A percentile compares a stretch with the other conserved stretches of the same genome.
Conservation (phyloP, 2,113 vertebrate genomes). For the Macquaria ambigua region DNA sequence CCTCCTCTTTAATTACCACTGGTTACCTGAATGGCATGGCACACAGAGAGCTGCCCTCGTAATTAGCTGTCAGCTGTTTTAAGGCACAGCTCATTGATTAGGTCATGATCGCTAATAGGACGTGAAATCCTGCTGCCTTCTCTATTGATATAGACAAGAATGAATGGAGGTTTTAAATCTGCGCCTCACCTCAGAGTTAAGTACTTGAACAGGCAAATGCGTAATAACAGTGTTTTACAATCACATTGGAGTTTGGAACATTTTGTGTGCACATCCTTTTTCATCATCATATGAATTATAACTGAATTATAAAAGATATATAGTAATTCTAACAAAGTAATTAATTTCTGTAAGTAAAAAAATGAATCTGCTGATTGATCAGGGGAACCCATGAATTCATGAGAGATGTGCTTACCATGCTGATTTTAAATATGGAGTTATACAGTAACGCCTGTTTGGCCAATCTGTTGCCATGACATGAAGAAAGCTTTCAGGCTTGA, state of each 20-base stretch:
- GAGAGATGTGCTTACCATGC: constrained; percentile 14
- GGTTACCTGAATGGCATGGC: constrained; percentile 79
- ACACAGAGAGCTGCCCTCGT: constrained; percentile 66
- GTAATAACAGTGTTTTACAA: constrained; percentile 23
- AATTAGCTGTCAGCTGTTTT: constrained; percentile 86
- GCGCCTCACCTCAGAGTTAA: not conserved
- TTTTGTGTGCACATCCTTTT: not conserved
- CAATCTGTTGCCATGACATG: constrained; percentile 8
- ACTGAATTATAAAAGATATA: not conserved
- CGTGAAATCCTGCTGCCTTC: constrained; percentile 72
- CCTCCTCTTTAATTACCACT: constrained; percentile 82
- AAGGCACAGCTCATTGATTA: constrained; percentile 84
- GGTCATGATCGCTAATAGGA: constrained; percentile 82
- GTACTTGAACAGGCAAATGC: constrained; percentile 15
- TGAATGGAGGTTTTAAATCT: constrained; percentile 56
- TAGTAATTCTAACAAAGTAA: not conserved
- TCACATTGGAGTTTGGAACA: constrained; percentile 3
- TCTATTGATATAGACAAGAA: constrained; percentile 66
- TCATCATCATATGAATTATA: not conserved
- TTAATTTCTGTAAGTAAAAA: not conserved
- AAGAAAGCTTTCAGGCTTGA: constrained; percentile 2
- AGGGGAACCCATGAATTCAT: not conserved
- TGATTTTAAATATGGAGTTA: constrained; percentile 34
- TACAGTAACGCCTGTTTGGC: constrained; percentile 22
- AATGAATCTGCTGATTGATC: not conserved